These are phyloP conservation scores for Notarius quadriscutis DNA, from an alignment of 2,113 vertebrate species.

Conservation along the genomic window DNA sequence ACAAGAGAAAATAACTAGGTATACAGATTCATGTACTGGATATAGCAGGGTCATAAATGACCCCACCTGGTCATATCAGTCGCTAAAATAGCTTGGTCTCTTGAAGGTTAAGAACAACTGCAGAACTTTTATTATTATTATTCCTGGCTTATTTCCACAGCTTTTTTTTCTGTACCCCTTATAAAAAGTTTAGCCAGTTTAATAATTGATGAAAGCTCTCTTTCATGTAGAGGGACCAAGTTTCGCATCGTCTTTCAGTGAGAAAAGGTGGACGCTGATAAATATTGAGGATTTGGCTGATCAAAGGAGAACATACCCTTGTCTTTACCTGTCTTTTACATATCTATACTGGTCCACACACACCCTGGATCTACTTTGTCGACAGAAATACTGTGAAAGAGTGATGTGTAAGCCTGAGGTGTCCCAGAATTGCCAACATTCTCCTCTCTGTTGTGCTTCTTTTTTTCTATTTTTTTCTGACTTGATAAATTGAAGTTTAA, in stretches of 20 bases:
- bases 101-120: not conserved
- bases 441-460: not conserved
- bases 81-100: too few species aligned
- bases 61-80: too few species aligned
- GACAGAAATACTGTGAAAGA: slow-evolving; percentile 14
- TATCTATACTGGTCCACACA: not conserved
- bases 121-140: not conserved
- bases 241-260: not conserved
- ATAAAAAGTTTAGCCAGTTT: not conserved
- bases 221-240: not conserved
- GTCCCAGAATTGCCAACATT: slow-evolving; percentile 34
- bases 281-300: not conserved
- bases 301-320: slow-evolving; percentile 24
- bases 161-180: not conserved
- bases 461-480: not conserved
- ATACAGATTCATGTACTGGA: too few species aligned
- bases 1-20: too few species aligned
- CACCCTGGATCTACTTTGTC: slow-evolving; percentile 36
- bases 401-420: slow-evolving; percentile 35
- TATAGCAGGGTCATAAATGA: too few species aligned
- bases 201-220: not conserved
- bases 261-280: not conserved
- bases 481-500: not conserved
- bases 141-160: not conserved
- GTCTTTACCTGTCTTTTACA: not conserved